phyloP scores from a whole-genome alignment of 2,888 invertebrate species.

The Eupsilia transversa region DNA sequence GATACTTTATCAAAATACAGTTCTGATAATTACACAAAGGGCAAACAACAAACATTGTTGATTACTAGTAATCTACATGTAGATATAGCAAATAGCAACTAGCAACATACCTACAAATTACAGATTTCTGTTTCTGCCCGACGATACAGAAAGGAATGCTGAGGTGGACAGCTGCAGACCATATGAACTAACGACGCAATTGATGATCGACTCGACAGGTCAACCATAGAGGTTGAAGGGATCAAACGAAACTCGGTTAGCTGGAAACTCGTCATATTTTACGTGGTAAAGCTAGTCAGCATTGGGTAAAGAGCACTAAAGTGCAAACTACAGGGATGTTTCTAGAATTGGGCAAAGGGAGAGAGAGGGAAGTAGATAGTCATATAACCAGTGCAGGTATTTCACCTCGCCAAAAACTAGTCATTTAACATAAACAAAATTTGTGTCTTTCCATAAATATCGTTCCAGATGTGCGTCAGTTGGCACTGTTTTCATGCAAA shows the following conservation, averaged over 20 bases:
- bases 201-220: constrained; percentile 6
- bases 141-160: constrained; percentile 9
- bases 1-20: constrained; percentile 44
- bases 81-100: not conserved
- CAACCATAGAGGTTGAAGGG: not conserved
- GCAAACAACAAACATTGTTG: constrained; percentile 48
- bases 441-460: constrained; percentile 61
- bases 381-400: constrained; percentile 2
- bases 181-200: not conserved
- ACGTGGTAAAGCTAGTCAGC: not conserved
- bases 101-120: not conserved
- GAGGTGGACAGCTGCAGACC: constrained; percentile 7
- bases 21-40: constrained; percentile 56
- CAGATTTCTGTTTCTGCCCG: constrained; percentile 7
- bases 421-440: constrained; percentile 48
- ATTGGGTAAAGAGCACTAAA: not conserved
- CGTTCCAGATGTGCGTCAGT: constrained; percentile 59
- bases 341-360: not conserved
- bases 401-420: constrained; percentile 31
- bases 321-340: not conserved
- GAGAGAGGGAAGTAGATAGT: not conserved
- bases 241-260: constrained; percentile 8
- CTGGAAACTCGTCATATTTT: not conserved
- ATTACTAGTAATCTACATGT: constrained; percentile 23
- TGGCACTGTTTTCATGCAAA: constrained; percentile 58